A percentile compares a stretch with the other conserved stretches of the same genome.
These are phyloP conservation scores for Salvelinus alpinus DNA, from an alignment of 2,113 vertebrate species.

Conservation along the genomic window DNA sequence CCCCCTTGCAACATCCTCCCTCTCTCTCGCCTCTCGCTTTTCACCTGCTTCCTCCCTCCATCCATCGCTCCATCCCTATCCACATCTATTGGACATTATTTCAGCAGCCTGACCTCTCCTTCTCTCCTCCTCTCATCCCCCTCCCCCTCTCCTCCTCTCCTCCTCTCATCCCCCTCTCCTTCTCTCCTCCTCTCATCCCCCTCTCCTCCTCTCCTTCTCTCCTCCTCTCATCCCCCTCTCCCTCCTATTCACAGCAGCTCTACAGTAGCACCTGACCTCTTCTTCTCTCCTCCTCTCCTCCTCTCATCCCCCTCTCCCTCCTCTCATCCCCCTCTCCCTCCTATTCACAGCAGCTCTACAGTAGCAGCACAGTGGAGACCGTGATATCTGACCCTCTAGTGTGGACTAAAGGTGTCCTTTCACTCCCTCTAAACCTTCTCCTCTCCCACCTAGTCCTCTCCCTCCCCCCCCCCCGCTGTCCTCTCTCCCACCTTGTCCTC, in stretches of 20 bases:
- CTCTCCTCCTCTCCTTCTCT: no score
- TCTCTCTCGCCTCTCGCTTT: slow-evolving; percentile 36
- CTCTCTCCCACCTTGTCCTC: no score
- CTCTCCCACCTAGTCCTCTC: background rate
- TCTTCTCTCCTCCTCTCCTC: no score
- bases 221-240: no score
- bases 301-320: slow-evolving; percentile 1
- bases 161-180: slow-evolving; percentile 57
- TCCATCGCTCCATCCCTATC: slow-evolving; percentile 47
- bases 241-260: no score
- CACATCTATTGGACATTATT: slow-evolving; percentile 62
- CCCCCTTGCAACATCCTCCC: slow-evolving; percentile 43
- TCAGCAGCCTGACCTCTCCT: background rate
- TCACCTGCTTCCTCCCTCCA: slow-evolving; percentile 63
- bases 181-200: background rate
- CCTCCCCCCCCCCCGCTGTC: background rate
- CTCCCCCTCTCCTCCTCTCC: no score
- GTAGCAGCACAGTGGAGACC: slow-evolving; percentile 57
- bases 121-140: slow-evolving; percentile 39
- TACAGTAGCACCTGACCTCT: no score
- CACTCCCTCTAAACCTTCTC: slow-evolving; percentile 50
- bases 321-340: slow-evolving; percentile 58
- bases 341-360: slow-evolving; percentile 15
- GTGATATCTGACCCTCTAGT: slow-evolving; percentile 69
- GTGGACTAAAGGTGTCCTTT: slow-evolving; percentile 58